Percentiles rank a stretch among this genome's conserved stretches.
Conservation (phyloP, 2,888 invertebrate species). For the Ophioninae sp. region DNA sequence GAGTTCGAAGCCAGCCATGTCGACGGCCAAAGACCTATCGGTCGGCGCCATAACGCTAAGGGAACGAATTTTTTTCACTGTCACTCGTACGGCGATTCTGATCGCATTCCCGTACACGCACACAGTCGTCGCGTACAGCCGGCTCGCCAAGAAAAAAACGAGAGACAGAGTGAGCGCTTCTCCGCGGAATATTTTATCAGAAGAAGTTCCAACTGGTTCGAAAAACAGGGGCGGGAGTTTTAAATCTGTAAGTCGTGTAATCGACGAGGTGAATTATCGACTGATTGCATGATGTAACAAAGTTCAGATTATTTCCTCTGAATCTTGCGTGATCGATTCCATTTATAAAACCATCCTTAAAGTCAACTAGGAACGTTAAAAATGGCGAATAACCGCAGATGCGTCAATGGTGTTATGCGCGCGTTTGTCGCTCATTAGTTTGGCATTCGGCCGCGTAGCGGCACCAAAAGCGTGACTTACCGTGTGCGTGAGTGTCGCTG, state of each 20-base stretch:
- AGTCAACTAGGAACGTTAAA: background rate
- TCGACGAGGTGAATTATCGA: background rate
- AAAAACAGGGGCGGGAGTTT: conserved; percentile 16
- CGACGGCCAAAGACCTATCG: conserved; percentile 76
- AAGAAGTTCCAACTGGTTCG: conserved; percentile 22
- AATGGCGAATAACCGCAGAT: background rate
- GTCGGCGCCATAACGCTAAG: conserved; percentile 76
- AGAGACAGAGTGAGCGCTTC: background rate
- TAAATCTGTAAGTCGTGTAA: background rate
- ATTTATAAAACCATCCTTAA: background rate
- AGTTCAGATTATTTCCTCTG: background rate
- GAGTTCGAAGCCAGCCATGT: conserved; percentile 82
- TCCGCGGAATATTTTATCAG: conserved; percentile 29
- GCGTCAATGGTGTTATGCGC: background rate
- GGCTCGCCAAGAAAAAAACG: conserved; percentile 14
- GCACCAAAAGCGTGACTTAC: background rate
- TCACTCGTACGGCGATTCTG: background rate
- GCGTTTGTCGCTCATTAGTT: conserved; percentile 1
- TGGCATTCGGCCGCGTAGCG: background rate
- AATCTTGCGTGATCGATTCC: background rate
- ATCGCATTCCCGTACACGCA: background rate
- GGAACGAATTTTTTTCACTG: background rate
- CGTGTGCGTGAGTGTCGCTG: background rate
- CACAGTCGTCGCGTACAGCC: background rate
- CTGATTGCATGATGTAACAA: background rate